These are phyloP conservation scores for Nannoperca obscura DNA, from an alignment of 2,797 vertebrate genomes.

Conservation along the genomic window DNA sequence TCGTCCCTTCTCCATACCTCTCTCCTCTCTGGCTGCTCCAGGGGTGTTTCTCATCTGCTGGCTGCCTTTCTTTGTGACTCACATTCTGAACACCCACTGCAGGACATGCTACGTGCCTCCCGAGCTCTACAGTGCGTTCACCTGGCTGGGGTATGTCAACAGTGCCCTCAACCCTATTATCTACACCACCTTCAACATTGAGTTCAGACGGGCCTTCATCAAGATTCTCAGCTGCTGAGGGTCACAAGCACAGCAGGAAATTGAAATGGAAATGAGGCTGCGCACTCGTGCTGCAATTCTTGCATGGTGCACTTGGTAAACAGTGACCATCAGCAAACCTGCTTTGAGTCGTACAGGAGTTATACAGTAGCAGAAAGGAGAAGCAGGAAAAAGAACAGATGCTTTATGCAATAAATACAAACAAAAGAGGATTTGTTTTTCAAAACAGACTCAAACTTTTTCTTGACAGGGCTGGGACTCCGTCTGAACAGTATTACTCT, in stretches of 20 bases:
- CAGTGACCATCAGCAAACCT: constrained; percentile 21
- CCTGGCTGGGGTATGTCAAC: constrained; percentile 96
- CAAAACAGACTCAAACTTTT: constrained; percentile 19
- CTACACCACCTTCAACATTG: constrained; percentile 95
- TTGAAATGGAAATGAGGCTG: constrained; percentile 60
- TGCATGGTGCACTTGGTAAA: constrained; percentile 8
- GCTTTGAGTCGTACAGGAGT: background rate
- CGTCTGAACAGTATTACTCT: constrained; percentile 50
- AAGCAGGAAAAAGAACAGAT: constrained; percentile 8
- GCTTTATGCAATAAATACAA: constrained; percentile 41
- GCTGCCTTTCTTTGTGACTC: constrained; percentile 96
- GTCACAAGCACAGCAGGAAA: constrained; percentile 16
- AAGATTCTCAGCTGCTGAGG: constrained; percentile 94
- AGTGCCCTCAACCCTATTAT: constrained; percentile 95
- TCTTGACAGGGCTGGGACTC: constrained; percentile 29
- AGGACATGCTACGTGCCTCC: constrained; percentile 88
- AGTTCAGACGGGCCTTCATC: constrained; percentile 96
- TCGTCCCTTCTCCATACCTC: constrained; percentile 27
- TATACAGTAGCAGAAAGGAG: constrained; percentile 2
- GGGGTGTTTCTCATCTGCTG: constrained; percentile 96
- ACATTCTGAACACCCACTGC: constrained; percentile 95
- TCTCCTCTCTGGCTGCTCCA: constrained; percentile 71
- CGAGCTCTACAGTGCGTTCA: constrained; percentile 92
- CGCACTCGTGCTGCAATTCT: constrained; percentile 11
- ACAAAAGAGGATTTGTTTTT: constrained; percentile 26